A percentile compares a stretch with the other conserved stretches of the same genome.
Evolutionary conservation across 2,888 invertebrate species (phyloP).

Genomic region (Cantharis rufa): DNA sequence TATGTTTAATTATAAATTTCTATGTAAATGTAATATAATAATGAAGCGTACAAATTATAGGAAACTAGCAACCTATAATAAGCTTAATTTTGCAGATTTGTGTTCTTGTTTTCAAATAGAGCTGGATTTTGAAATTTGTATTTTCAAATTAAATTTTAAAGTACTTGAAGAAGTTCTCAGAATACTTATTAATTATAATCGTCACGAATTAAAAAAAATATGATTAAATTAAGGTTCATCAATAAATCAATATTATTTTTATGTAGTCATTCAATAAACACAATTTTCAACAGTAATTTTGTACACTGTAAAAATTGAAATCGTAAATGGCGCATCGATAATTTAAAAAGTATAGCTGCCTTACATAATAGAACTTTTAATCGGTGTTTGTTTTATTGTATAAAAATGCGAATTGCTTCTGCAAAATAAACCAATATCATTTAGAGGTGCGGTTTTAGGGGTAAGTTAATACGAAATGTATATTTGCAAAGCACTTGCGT

Average conservation of each 20-base stretch:
- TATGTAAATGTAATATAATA: no score
- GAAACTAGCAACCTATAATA: background rate
- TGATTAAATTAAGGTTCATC: background rate
- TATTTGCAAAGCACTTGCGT: conserved; percentile 54
- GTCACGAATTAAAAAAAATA: background rate
- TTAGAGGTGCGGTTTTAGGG: conserved; percentile 44
- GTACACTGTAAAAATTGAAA: background rate
- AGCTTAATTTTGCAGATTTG: background rate
- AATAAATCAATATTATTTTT: background rate
- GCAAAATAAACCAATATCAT: conserved; percentile 45
- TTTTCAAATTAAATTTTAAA: background rate
- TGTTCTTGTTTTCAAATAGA: background rate
- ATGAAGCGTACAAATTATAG: background rate
- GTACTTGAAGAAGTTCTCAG: background rate
- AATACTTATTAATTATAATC: background rate
- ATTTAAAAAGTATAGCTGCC: background rate
- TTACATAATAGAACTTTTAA: background rate
- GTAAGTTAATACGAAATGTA: conserved; percentile 51
- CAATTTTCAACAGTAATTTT: background rate
- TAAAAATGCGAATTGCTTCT: conserved; percentile 42
- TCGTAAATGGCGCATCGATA: background rate
- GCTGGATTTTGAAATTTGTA: background rate
- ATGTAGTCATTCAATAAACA: background rate
- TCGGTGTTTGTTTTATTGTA: conserved; percentile 25
- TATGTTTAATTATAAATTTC: no score